Evolutionary conservation across 2,888 invertebrate genomes (phyloP), one percentile per base, ranked within the genome.

Genomic region (Dynastes maya): DNA sequence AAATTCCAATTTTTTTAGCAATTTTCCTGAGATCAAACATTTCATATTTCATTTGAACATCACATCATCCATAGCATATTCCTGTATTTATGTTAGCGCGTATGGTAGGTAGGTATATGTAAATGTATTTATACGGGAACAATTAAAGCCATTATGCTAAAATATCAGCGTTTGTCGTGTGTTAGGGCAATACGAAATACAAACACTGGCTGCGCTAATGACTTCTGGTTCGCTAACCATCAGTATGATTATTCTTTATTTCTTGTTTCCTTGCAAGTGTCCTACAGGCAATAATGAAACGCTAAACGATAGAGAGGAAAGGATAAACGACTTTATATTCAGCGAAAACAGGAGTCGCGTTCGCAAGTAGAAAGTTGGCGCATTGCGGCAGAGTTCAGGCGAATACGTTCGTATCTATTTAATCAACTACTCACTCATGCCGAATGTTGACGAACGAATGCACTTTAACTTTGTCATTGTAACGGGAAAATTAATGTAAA

Each of bases 361-460:
- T 68, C 58, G 76, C 55, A 29, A 40, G 37, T 22, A 22, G 68
- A 8, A 58, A 40, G 37, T 67, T 82, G 82, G 81, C 82, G 83
- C 83, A 82, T 78, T 83, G 82, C 83, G 83, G 83, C 78, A 82
- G 79, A 78, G 82, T 80, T 80, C 79, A 82, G 71, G 77, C 80
- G 80, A 81, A 68, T 55, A 45, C 67, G 51, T 27, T 67, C 76
- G 76, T 68, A 68, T 45, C 58, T 58, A 58, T 55, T 58, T 65
- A 55, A 40, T 68, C 68, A 45, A 67, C 22, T 58, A 68, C 68
- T 45, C 61, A 29, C 63, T 74, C 61, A 61, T 27, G 32, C 53
- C 76, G 76, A 76, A 76, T 51, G 16, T 40, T 40, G 45, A 68
- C 76, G 67, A 76, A 55, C 29, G 16, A 55, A 6, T 67, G 40